Percentiles rank a stretch among this genome's conserved stretches.
These are phyloP conservation scores for Gymnobelideus leadbeateri DNA, from an alignment of 2,113 vertebrate genomes.

Conservation along the genomic window DNA sequence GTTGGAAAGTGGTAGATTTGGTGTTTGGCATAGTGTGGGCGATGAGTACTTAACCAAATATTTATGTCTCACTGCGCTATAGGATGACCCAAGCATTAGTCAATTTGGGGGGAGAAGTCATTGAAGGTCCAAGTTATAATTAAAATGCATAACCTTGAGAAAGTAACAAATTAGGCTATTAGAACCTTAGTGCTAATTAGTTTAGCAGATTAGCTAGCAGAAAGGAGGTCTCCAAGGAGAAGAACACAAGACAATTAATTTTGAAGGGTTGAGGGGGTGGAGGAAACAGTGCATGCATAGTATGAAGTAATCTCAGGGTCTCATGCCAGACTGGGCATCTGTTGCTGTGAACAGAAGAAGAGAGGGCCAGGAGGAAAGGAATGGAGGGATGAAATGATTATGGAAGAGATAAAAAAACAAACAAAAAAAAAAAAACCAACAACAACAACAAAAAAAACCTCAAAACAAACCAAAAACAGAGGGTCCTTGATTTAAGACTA, in stretches of 20 bases:
- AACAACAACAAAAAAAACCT: too few relatives aligned
- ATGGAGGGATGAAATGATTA: neutral
- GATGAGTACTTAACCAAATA: neutral
- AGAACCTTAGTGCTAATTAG: neutral
- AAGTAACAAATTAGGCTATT: neutral
- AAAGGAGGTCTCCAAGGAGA: neutral
- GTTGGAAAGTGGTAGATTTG: neutral
- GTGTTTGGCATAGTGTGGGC: neutral
- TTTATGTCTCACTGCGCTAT: neutral
- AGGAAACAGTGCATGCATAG: neutral
- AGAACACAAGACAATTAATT: neutral
- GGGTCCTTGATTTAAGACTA: neutral
- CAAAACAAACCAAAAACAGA: too few relatives aligned
- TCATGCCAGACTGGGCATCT: neutral
- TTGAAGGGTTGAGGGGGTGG: neutral
- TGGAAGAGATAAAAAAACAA: neutral
- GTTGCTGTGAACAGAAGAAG: neutral
- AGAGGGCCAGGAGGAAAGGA: neutral
- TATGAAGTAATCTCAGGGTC: neutral
- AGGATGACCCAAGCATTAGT: neutral
- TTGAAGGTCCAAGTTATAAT: neutral
- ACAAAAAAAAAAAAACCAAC: too few relatives aligned
- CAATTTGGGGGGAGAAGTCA: neutral
- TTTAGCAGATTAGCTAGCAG: constrained; percentile 1
- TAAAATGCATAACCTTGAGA: neutral